Percentiles rank a stretch among this genome's conserved stretches.
These are phyloP conservation scores for Drosophila miranda DNA, from an alignment of 1,140 invertebrate genomes.

Conservation along the genomic window DNA sequence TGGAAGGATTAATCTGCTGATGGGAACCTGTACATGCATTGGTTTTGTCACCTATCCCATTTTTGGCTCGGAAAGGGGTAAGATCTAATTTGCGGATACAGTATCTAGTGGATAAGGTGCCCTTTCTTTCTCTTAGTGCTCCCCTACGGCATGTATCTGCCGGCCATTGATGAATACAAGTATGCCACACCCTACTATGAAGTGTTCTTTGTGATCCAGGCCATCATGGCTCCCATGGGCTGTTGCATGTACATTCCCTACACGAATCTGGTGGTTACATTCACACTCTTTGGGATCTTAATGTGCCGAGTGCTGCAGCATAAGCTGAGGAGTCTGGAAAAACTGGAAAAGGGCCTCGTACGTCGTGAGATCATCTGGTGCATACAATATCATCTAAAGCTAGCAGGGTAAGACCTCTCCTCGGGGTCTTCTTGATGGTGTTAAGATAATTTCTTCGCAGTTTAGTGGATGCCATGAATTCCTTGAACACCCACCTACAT, in stretches of 20 bases:
- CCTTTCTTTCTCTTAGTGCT: conserved; percentile 38
- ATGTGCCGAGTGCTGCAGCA: conserved; percentile 70
- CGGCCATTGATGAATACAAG: conserved; percentile 68
- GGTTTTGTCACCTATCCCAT: conserved; percentile 72
- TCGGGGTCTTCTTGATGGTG: neutral
- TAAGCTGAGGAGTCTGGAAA: conserved; percentile 48
- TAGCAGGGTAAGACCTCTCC: conserved; percentile 43
- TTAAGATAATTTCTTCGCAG: conserved; percentile 12
- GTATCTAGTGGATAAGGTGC: neutral
- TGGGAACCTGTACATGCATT: conserved; percentile 68
- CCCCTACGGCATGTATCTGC: conserved; percentile 75
- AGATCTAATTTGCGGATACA: neutral
- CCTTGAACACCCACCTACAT: conserved; percentile 61
- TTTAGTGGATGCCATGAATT: conserved; percentile 63
- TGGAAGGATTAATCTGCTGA: conserved; percentile 62
- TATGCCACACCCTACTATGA: conserved; percentile 70
- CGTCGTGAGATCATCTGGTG: conserved; percentile 57
- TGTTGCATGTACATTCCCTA: conserved; percentile 80
- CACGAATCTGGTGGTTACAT: conserved; percentile 71
- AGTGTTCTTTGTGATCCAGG: conserved; percentile 68
- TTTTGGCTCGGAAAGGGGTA: conserved; percentile 66
- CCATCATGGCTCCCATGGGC: conserved; percentile 73
- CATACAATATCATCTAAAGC: conserved; percentile 66
- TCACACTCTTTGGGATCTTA: conserved; percentile 69
- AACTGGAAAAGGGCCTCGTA: conserved; percentile 25